A percentile compares a stretch with the other conserved stretches of the same genome.
These are phyloP conservation scores for Heliornis fulica DNA, from an alignment of 2,113 vertebrate species.

Conservation along the genomic window DNA sequence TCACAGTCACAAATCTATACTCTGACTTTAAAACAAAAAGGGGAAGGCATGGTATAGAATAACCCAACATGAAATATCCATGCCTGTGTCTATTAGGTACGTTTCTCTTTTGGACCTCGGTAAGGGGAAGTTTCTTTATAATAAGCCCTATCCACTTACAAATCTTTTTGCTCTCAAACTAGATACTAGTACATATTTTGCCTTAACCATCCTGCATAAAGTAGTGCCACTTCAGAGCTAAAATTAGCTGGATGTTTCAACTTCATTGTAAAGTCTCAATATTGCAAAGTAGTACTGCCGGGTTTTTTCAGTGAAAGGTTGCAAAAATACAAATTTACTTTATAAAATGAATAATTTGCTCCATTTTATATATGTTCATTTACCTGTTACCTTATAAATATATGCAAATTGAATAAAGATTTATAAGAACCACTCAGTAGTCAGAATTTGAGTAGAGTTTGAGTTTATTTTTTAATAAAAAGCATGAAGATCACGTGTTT, in stretches of 20 bases:
- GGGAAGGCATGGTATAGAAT: background rate
- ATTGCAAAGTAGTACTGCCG: background rate
- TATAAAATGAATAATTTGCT: background rate
- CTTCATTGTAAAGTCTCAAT: background rate
- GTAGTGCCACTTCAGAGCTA: background rate
- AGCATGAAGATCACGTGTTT: background rate
- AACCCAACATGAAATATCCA: background rate
- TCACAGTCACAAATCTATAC: background rate
- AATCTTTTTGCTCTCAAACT: background rate
- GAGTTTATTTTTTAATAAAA: background rate
- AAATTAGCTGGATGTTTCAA: background rate
- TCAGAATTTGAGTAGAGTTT: background rate
- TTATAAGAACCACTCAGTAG: background rate
- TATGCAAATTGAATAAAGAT: background rate
- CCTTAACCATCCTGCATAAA: background rate
- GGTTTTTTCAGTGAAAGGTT: rapidly evolving
- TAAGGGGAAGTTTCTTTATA: background rate
- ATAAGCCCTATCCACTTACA: background rate
- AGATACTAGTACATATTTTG: background rate
- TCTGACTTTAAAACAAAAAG: background rate
- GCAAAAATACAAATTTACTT: background rate
- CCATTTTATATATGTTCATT: background rate
- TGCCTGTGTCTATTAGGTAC: background rate
- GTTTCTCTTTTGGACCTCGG: background rate
- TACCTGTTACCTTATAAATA: background rate